phyloP scores from a whole-genome alignment of 2,113 vertebrate species.

The Echinops telfairi region DNA sequence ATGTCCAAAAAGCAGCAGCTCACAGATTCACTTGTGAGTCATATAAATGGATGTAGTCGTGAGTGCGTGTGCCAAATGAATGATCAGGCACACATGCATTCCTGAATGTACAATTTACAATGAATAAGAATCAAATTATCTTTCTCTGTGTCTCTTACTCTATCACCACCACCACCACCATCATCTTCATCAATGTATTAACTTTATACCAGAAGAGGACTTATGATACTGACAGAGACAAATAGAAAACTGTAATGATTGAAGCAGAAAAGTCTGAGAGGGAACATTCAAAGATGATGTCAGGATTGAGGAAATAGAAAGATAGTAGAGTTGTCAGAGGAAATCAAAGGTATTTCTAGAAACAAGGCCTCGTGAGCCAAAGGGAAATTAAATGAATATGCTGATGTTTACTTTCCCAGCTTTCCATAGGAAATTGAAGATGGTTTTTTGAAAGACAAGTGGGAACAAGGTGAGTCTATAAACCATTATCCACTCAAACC shows the following conservation, averaged over 20 bases:
- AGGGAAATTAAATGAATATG: conserved; percentile 75
- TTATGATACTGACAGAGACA: conserved; percentile 37
- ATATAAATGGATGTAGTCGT: conserved; percentile 30
- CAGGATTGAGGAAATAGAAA: conserved; percentile 73
- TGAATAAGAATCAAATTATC: background rate
- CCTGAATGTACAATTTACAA: conserved; percentile 3
- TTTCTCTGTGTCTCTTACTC: background rate
- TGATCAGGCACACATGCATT: background rate
- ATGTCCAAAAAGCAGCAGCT: background rate
- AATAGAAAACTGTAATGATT: conserved; percentile 42
- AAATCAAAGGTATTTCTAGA: conserved; percentile 73
- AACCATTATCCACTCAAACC: conserved; percentile 70
- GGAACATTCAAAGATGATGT: conserved; percentile 36
- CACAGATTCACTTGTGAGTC: conserved; percentile 37
- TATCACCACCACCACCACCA: background rate
- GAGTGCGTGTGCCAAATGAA: background rate
- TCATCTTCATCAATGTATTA: background rate
- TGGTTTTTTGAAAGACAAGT: conserved; percentile 69
- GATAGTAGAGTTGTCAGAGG: conserved; percentile 75
- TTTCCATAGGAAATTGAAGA: conserved; percentile 78
- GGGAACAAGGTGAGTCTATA: conserved; percentile 69
- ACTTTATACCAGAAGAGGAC: background rate
- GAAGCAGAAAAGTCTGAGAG: conserved; percentile 38
- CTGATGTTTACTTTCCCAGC: conserved; percentile 76
- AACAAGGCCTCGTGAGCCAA: conserved; percentile 69